phyloP scores from a whole-genome alignment of 2,797 vertebrate genomes.

The Fistularia tabacaria region DNA sequence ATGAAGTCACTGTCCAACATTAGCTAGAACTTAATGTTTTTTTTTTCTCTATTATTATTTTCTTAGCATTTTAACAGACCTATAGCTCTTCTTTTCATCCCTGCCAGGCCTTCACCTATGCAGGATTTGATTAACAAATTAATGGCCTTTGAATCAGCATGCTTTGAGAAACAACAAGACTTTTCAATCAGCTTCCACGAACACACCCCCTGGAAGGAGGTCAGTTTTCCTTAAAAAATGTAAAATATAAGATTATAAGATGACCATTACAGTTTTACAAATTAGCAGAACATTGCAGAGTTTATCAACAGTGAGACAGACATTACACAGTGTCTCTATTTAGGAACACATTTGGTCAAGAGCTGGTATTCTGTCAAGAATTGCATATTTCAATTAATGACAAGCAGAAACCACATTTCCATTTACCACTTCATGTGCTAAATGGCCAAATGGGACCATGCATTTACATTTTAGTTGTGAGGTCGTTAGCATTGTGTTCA shows the following conservation, averaged over 20 bases:
- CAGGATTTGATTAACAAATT: slow-evolving; percentile 43
- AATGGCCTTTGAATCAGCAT: slow-evolving; percentile 34
- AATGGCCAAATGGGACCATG: too few relatives aligned
- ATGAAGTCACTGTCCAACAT: slow-evolving; percentile 29
- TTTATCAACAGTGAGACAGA: neutral
- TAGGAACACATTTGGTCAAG: too few relatives aligned
- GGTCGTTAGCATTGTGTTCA: too few relatives aligned
- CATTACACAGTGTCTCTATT: slow-evolving; percentile 3
- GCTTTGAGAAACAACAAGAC: slow-evolving; percentile 33
- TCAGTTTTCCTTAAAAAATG: slow-evolving; percentile 23
- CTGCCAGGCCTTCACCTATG: neutral
- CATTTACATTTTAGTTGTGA: too few relatives aligned
- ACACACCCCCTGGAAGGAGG: slow-evolving; percentile 48
- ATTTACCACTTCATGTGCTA: too few relatives aligned
- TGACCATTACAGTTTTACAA: slow-evolving; percentile 16
- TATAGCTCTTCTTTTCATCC: slow-evolving; percentile 31
- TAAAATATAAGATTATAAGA: slow-evolving; percentile 34
- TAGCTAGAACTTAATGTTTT: too few relatives aligned
- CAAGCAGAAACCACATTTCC: too few relatives aligned
- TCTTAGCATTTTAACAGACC: slow-evolving; percentile 11
- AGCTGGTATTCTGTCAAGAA: too few relatives aligned
- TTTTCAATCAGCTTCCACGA: slow-evolving; percentile 41
- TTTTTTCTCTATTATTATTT: too few relatives aligned
- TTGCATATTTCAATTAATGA: too few relatives aligned
- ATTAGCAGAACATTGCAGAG: too few relatives aligned